These are phyloP conservation scores for Emydoidea blandingii DNA, from an alignment of 2,797 vertebrate genomes.

Conservation along the genomic window DNA sequence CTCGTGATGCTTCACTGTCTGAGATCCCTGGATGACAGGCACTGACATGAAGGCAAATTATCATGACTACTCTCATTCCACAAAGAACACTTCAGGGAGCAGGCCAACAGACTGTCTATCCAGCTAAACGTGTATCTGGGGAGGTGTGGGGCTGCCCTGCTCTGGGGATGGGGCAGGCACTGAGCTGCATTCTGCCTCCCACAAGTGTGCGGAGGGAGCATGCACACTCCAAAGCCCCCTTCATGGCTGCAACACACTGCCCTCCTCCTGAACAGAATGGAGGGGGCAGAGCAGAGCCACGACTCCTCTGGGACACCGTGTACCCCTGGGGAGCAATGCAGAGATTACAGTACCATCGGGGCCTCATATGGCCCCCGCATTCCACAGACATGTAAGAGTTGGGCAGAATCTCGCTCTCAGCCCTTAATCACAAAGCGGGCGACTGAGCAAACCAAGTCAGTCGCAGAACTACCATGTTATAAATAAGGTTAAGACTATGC, in stretches of 20 bases:
- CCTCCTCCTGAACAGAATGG: neutral
- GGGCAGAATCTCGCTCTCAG: neutral
- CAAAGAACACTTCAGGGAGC: neutral
- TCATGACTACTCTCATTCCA: neutral
- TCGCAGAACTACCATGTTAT: neutral
- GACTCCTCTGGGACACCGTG: neutral
- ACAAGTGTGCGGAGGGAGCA: neutral
- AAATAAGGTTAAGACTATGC: neutral
- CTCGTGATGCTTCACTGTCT: neutral
- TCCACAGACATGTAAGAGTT: neutral
- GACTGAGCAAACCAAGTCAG: neutral
- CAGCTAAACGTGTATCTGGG: neutral
- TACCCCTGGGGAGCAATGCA: accelerated
- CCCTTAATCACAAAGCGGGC: neutral
- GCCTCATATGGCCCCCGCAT: neutral
- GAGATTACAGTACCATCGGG: neutral
- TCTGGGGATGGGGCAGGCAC: neutral
- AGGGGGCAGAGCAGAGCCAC: neutral
- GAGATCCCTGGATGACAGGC: neutral
- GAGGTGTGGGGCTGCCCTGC: neutral
- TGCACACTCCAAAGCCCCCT: neutral
- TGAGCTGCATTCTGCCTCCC: neutral
- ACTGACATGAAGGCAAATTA: neutral
- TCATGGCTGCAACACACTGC: neutral
- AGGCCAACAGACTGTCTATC: neutral